Evolutionary conservation across 2,888 invertebrate genomes (phyloP).

Genomic region (Operophtera brumata): DNA sequence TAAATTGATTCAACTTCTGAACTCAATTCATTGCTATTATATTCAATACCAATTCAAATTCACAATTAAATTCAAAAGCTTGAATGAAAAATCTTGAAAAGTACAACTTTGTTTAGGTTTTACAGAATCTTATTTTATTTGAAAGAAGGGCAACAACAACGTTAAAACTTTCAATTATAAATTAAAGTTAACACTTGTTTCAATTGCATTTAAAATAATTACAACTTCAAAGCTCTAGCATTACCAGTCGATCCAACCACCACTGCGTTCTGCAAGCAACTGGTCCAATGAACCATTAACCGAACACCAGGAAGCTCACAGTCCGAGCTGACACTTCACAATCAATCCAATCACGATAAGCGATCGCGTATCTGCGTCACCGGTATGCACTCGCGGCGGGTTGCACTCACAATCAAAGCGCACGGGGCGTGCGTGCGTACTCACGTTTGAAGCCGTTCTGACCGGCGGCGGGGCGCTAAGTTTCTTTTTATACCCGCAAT

Average conservation of each 20-base stretch:
- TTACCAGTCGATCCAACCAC: conserved; percentile 33
- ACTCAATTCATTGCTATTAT: conserved; percentile 10
- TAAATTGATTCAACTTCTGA: background rate
- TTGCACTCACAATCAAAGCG: conserved; percentile 58
- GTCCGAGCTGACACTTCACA: conserved; percentile 59
- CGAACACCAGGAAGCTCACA: conserved; percentile 51
- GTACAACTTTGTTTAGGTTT: background rate
- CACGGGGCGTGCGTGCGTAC: conserved; percentile 78
- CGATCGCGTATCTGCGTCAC: conserved; percentile 28
- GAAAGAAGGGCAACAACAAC: conserved; percentile 2
- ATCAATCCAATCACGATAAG: conserved; percentile 69
- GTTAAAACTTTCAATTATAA: conserved; percentile 8
- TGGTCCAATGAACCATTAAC: conserved; percentile 50
- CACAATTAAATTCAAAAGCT: background rate
- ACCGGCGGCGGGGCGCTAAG: conserved; percentile 86
- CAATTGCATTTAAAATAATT: conserved; percentile 17
- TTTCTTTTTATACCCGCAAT: conserved; percentile 91
- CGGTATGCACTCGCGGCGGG: conserved; percentile 55
- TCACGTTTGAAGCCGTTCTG: conserved; percentile 99
- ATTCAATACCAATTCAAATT: background rate
- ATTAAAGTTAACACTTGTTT: conserved; percentile 14
- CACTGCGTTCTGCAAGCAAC: conserved; percentile 36
- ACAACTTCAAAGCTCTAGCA: conserved; percentile 6
- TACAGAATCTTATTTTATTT: conserved; percentile 9
- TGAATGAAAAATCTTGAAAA: background rate